Percentiles rank a stretch among this genome's conserved stretches.
Evolutionary conservation across 2,888 invertebrate genomes (phyloP).

Genomic region (Drosophila lacicola): DNA sequence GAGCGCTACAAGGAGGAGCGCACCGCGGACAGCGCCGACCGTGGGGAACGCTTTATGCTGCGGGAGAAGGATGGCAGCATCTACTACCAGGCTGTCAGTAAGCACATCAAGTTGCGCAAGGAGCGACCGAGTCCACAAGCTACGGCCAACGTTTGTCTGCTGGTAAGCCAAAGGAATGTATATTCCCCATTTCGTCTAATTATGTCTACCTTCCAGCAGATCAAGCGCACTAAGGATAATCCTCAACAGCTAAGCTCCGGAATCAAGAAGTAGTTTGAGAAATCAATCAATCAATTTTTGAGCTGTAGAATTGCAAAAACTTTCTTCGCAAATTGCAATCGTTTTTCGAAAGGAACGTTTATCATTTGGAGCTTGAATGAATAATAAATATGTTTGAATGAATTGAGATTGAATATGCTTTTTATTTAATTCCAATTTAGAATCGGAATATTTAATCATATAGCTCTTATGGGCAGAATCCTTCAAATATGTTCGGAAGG

Average conservation of each 20-base stretch:
- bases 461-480: too few relatives aligned
- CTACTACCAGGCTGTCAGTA: conserved; percentile 29
- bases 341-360: too few relatives aligned
- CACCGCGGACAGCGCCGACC: conserved; percentile 24
- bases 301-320: too few relatives aligned
- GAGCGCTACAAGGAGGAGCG: conserved; percentile 53
- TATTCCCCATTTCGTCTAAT: background rate
- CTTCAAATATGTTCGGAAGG: too few relatives aligned
- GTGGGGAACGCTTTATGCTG: conserved; percentile 26
- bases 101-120: conserved; percentile 38
- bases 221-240: conserved; percentile 1
- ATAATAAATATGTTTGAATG: too few relatives aligned
- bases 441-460: too few relatives aligned
- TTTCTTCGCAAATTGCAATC: too few relatives aligned
- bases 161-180: conserved; percentile 21
- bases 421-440: too few relatives aligned
- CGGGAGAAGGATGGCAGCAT: background rate
- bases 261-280: background rate
- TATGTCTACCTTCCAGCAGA: conserved; percentile 6
- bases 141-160: conserved; percentile 16
- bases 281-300: too few relatives aligned
- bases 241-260: background rate
- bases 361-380: too few relatives aligned
- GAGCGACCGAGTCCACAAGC: conserved; percentile 30
- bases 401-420: too few relatives aligned